A percentile compares a stretch with the other conserved stretches of the same genome.
These are phyloP conservation scores for Blomia tropicalis DNA, from an alignment of 2,888 invertebrate species.

Conservation along the genomic window DNA sequence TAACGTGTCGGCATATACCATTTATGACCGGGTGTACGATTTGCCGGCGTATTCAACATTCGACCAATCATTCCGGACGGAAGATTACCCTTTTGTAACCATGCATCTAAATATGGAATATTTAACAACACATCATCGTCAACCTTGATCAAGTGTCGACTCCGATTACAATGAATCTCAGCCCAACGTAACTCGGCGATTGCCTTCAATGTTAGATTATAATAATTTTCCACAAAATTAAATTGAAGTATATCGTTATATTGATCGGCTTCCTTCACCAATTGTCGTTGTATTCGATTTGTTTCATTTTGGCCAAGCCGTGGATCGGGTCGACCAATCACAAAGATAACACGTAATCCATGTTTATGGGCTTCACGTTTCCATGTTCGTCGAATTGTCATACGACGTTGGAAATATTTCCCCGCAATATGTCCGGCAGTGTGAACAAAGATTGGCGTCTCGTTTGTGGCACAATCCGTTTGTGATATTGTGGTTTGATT, in stretches of 20 bases:
- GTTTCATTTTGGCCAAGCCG: no score
- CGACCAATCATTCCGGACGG: neutral
- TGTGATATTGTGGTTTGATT: neutral
- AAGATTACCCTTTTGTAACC: neutral
- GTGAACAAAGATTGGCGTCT: conserved; percentile 18
- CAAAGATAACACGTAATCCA: conserved; percentile 15
- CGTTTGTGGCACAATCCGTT: neutral
- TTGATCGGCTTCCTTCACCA: conserved; percentile 15
- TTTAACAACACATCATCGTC: conserved; percentile 26
- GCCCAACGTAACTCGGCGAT: conserved; percentile 22
- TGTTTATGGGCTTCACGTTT: neutral
- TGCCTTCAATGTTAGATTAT: conserved; percentile 25
- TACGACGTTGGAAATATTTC: conserved; percentile 18
- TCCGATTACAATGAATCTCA: conserved; percentile 12
- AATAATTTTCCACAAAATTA: conserved; percentile 23
- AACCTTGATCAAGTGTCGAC: conserved; percentile 22
- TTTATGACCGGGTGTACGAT: conserved; percentile 6
- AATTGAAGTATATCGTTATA: conserved; percentile 23
- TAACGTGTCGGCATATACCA: conserved; percentile 18
- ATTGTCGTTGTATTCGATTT: neutral
- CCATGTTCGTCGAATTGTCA: conserved; percentile 11
- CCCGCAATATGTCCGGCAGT: conserved; percentile 16
- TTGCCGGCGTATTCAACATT: neutral
- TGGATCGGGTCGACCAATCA: conserved; percentile 18
- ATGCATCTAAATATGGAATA: neutral